Evolutionary conservation across 37 sponge, comb jelly and placozoan species (phyloP).

Genomic region (Halisarca cf. caerulea): DNA sequence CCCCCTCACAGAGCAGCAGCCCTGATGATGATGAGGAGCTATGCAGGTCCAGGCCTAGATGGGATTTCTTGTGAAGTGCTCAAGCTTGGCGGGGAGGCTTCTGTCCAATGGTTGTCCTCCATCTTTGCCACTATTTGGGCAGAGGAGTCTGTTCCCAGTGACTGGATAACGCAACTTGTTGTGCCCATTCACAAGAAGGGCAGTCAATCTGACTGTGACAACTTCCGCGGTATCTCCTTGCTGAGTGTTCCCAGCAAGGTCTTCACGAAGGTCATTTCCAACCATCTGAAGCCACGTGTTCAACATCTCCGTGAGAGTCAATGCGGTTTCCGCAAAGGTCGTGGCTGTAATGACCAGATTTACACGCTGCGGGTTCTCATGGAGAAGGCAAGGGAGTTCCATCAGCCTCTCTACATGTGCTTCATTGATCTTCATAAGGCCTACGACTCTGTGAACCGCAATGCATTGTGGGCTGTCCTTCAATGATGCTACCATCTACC

Average conservation of each 20-base stretch:
- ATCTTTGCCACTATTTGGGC: conserved; percentile 9
- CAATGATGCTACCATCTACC: not conserved
- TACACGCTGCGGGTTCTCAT: conserved; percentile 6
- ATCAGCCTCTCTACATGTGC: not conserved
- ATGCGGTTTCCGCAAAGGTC: conserved; percentile 28
- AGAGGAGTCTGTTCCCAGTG: not conserved
- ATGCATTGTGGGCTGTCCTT: conserved; percentile 3
- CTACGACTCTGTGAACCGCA: not conserved
- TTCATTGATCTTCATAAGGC: conserved; percentile 14
- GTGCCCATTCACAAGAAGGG: conserved; percentile 27
- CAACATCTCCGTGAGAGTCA: conserved; percentile 30
- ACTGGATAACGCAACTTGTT: not conserved
- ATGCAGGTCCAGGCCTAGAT: conserved; percentile 1
- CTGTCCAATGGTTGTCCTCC: conserved; percentile 2
- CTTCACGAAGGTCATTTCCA: conserved; percentile 16
- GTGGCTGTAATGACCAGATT: conserved; percentile 31
- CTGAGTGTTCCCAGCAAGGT: conserved; percentile 34
- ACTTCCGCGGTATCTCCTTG: not conserved
- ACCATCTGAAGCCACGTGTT: not conserved
- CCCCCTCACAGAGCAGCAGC: conserved; percentile 18
- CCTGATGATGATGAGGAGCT: not conserved
- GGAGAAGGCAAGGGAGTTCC: conserved; percentile 7
- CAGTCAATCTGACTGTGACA: conserved; percentile 3
- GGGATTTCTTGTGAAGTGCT: conserved; percentile 1
- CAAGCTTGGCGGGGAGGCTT: conserved; percentile 9